Evolutionary conservation across 92 coral and sea anemone genomes (phyloP), one percentile per base, ranked within the genome.

Genomic region (Paramuricea clavata): DNA sequence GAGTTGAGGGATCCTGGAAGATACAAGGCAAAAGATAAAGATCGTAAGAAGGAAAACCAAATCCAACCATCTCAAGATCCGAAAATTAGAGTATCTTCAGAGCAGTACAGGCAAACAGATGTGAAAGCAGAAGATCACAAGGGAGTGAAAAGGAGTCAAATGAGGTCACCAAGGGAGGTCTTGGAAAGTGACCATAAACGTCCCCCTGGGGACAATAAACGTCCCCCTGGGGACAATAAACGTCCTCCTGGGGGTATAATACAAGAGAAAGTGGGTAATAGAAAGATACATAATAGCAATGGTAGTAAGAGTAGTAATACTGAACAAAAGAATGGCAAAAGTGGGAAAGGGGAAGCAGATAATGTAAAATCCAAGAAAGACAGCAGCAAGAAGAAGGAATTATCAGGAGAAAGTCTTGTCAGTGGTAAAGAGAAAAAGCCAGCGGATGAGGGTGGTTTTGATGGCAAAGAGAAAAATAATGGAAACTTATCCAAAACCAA

Each of bases 201-300:
- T 2, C 72, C 72, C n/a, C 72, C 72, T 28, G 72, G 72, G 10
- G 81, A n/a, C n/a, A n/a, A n/a, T n/a, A n/a, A n/a, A n/a, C n/a
- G n/a, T n/a, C n/a, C n/a, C n/a, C n/a, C n/a, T n/a, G n/a, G n/a
- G n/a, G 72, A 65, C 28, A 39, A 27, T 32, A 65, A 65, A 65
- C 72, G 42, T 2, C 72, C n/a, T n/a, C n/a, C n/a, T n/a, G n/a
- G n/a, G n/a, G n/a, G n/a, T n/a, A n/a, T n/a, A n/a, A n/a, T n/a
- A n/a, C n/a, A n/a, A n/a, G n/a, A n/a, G n/a, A n/a, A n/a, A n/a
- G n/a, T n/a, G n/a, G n/a, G n/a, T n/a, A n/a, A n/a, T n/a, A n/a
- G n/a, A n/a, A n/a, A n/a, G n/a, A n/a, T n/a, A n/a, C n/a, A n/a
- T n/a, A n/a, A n/a, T n/a, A n/a, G n/a, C n/a, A n/a, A n/a, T 26